Conservation (phyloP, 2,113 vertebrate species). For the Conger conger region DNA sequence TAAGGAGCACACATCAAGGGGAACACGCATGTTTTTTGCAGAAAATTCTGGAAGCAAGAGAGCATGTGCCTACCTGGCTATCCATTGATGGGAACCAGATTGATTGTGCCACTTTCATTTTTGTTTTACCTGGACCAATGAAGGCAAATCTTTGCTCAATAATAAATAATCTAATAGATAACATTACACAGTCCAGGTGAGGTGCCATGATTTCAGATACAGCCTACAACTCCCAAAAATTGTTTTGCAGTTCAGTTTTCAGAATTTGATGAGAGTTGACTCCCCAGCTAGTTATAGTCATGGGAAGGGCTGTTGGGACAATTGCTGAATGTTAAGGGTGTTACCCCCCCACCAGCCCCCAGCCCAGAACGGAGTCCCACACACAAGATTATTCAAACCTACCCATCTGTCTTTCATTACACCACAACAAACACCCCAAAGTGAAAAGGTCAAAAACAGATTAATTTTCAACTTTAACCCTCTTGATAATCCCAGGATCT, state of each 20-base stretch:
- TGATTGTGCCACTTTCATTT: neutral
- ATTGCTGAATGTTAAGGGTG: neutral
- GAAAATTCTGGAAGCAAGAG: neutral
- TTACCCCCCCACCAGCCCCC: neutral
- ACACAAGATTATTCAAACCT: constrained; percentile 32
- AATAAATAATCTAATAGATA: too few relatives aligned
- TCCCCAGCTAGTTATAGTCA: neutral
- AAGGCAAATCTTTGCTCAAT: neutral
- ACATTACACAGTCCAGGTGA: neutral
- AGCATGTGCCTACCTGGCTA: neutral
- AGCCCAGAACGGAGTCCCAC: too few relatives aligned
- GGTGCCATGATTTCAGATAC: neutral
- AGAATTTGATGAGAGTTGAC: neutral
- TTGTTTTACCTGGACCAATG: neutral
- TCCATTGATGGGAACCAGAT: neutral
- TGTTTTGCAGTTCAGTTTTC: neutral
- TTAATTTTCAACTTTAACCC: constrained; percentile 56
- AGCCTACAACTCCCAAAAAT: neutral
- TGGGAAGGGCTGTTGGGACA: neutral
- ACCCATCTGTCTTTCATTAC: constrained; percentile 51
- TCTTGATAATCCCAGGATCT: constrained; percentile 50
- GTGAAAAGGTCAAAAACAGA: constrained; percentile 41
- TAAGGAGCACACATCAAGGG: too few relatives aligned
- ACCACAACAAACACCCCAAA: neutral
- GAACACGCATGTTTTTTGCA: too few relatives aligned